phyloP scores from a whole-genome alignment of 1,140 invertebrate species.

The Zaprionus inermis region DNA sequence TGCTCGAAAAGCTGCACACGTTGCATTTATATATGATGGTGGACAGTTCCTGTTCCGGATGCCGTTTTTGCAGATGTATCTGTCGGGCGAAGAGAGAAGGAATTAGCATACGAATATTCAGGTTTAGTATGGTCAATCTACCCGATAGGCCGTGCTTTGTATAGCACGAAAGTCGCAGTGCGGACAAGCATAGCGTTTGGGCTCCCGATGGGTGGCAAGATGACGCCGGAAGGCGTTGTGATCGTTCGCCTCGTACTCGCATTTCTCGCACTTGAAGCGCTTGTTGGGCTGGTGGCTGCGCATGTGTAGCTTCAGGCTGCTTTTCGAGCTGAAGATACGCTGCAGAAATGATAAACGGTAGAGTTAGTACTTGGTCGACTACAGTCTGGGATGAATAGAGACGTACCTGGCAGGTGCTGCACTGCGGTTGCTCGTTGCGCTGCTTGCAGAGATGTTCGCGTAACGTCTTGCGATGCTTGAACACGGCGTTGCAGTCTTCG shows the following conservation, averaged over 20 bases:
- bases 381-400: not conserved
- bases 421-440: conserved; percentile 86
- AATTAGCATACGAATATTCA: not conserved
- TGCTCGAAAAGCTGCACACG: conserved; percentile 67
- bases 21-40: conserved; percentile 71
- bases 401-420: conserved; percentile 87
- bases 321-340: conserved; percentile 87
- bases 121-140: conserved; percentile 6
- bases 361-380: not conserved
- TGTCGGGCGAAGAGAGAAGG: conserved; percentile 13
- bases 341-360: conserved; percentile 47
- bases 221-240: conserved; percentile 93
- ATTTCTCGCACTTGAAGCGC: conserved; percentile 91
- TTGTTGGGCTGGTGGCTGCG: conserved; percentile 90
- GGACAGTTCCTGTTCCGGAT: conserved; percentile 73
- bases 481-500: conserved; percentile 68
- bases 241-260: conserved; percentile 90
- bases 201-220: conserved; percentile 89
- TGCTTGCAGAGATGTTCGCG: conserved; percentile 77
- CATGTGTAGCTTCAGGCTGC: conserved; percentile 89
- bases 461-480: conserved; percentile 76
- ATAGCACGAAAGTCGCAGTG: conserved; percentile 89
- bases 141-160: conserved; percentile 88
- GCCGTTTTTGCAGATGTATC: conserved; percentile 75
- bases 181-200: conserved; percentile 89